phyloP scores from a whole-genome alignment of 2,888 invertebrate species.

The Tenthredo mesomela region DNA sequence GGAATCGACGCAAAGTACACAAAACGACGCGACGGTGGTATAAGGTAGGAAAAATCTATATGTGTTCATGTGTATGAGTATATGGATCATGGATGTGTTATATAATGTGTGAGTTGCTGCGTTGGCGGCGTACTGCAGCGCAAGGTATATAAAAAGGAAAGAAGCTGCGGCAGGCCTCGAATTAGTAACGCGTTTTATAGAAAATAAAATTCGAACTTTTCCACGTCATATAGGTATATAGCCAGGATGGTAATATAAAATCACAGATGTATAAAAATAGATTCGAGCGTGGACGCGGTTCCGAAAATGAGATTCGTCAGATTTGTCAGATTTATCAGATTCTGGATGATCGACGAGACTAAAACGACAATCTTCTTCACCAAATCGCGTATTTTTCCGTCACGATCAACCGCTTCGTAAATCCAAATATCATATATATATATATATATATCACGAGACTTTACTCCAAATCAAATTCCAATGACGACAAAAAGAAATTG shows the following conservation, averaged over 20 bases:
- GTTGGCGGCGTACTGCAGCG: background rate
- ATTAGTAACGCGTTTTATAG: background rate
- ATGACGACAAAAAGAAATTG: background rate
- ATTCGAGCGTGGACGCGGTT: background rate
- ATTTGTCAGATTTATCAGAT: background rate
- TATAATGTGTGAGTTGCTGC: background rate
- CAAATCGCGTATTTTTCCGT: background rate
- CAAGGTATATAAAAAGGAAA: background rate
- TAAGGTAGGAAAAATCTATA: constrained; percentile 8
- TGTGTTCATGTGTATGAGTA: background rate
- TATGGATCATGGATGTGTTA: background rate
- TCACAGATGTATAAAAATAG: background rate
- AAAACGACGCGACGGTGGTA: background rate
- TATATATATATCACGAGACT: background rate
- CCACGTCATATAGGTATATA: background rate
- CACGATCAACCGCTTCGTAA: background rate
- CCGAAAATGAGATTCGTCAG: constrained; percentile 3
- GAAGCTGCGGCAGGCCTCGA: background rate
- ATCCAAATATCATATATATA: too few species aligned
- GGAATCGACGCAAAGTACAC: constrained; percentile 22
- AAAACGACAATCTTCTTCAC: background rate
- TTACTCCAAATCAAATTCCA: background rate
- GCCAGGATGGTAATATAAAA: background rate
- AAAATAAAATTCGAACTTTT: background rate
- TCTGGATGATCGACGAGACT: background rate